phyloP scores from a whole-genome alignment of 2,888 invertebrate genomes.

The Acleris laterana region DNA sequence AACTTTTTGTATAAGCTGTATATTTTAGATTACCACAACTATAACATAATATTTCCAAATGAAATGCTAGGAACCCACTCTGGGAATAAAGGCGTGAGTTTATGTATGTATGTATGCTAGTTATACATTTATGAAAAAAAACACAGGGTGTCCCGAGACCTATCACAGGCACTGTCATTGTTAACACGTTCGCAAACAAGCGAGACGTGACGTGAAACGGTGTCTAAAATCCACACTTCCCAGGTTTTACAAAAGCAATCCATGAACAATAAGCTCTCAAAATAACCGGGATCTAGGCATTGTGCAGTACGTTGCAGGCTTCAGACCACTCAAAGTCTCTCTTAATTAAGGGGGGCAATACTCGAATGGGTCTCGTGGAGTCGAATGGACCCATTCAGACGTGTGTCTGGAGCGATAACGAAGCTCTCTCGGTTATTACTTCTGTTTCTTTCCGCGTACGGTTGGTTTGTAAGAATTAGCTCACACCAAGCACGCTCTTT shows the following conservation, averaged over 20 bases:
- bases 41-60: too few relatives aligned
- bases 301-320: conserved; percentile 57
- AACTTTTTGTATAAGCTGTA: too few relatives aligned
- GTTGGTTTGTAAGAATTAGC: conserved; percentile 30
- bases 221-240: conserved; percentile 47
- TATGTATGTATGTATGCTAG: too few relatives aligned
- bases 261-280: conserved; percentile 67
- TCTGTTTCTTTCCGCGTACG: conserved; percentile 52
- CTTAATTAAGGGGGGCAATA: conserved; percentile 79
- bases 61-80: too few relatives aligned
- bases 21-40: too few relatives aligned
- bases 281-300: conserved; percentile 62
- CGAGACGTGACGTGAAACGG: conserved; percentile 7
- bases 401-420: conserved; percentile 75
- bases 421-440: conserved; percentile 75
- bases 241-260: conserved; percentile 61
- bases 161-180: too few relatives aligned
- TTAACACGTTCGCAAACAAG: too few relatives aligned
- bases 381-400: conserved; percentile 71
- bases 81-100: too few relatives aligned
- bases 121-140: too few relatives aligned
- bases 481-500: too few relatives aligned
- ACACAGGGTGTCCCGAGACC: too few relatives aligned
- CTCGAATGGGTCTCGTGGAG: conserved; percentile 63
- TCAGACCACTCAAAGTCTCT: conserved; percentile 74